Conservation (phyloP, 2,797 vertebrate genomes). For the Enteromius argenteus region DNA sequence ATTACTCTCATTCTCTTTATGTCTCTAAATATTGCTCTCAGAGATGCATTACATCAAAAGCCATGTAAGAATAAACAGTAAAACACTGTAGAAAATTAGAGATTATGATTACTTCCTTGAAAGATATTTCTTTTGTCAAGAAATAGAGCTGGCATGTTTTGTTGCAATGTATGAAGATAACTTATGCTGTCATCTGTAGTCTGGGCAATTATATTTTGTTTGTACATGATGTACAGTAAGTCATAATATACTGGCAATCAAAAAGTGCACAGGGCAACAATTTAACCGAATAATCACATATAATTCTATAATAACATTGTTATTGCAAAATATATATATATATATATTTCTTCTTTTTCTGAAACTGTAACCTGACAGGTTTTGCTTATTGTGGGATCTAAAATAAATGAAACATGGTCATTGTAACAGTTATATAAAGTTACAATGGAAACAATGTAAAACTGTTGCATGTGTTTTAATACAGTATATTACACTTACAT, state of each 20-base stretch:
- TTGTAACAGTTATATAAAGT: neutral
- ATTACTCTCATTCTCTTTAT: constrained; percentile 17
- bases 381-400: neutral
- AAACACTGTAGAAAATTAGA: neutral
- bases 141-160: neutral
- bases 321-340: neutral
- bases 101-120: neutral
- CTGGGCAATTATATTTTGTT: neutral
- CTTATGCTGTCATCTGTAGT: constrained; percentile 56
- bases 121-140: neutral
- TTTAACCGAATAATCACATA: neutral
- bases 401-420: neutral
- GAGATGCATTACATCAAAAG: constrained; percentile 32
- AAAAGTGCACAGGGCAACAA: neutral
- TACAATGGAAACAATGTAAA: neutral
- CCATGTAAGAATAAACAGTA: constrained; percentile 34
- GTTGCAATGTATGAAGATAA: neutral
- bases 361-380: neutral
- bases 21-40: constrained; percentile 39
- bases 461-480: neutral
- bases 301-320: no score
- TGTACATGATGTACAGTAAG: neutral
- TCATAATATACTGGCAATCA: neutral
- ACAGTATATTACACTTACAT: neutral
- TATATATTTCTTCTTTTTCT: neutral